phyloP scores from a whole-genome alignment of 2,797 vertebrate genomes.

The Onychomys torridus region DNA sequence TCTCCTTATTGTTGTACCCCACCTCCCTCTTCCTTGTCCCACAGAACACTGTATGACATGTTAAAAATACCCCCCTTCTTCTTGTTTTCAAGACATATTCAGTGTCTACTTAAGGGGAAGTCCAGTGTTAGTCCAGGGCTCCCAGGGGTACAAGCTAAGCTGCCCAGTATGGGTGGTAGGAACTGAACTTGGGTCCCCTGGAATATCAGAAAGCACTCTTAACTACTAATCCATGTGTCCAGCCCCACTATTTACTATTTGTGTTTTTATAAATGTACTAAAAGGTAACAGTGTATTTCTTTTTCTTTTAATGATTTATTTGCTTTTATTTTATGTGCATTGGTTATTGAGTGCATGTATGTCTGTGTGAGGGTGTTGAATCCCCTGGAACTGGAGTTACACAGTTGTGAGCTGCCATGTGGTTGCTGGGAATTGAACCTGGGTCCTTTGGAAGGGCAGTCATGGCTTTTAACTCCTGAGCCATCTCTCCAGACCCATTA shows the following conservation, averaged over 20 bases:
- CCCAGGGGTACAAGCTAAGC: background rate
- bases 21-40: background rate
- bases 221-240: too few species aligned
- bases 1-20: background rate
- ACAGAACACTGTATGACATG: background rate
- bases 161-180: background rate
- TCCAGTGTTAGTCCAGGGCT: slow-evolving; percentile 16
- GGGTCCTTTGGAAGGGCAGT: background rate
- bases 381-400: background rate
- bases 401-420: background rate
- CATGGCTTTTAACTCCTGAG: background rate
- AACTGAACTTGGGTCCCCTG: background rate
- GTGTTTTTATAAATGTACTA: slow-evolving; percentile 32
- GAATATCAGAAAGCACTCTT: background rate
- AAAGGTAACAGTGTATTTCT: background rate
- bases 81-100: slow-evolving; percentile 41
- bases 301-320: background rate
- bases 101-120: slow-evolving; percentile 3
- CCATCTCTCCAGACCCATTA: too few species aligned
- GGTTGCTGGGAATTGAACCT: background rate
- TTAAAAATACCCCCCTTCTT: background rate
- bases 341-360: background rate
- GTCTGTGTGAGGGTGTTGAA: background rate
- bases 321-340: background rate
- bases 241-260: background rate